These are phyloP conservation scores for Whitmania pigra DNA, from an alignment of 1,140 invertebrate genomes.

Conservation along the genomic window DNA sequence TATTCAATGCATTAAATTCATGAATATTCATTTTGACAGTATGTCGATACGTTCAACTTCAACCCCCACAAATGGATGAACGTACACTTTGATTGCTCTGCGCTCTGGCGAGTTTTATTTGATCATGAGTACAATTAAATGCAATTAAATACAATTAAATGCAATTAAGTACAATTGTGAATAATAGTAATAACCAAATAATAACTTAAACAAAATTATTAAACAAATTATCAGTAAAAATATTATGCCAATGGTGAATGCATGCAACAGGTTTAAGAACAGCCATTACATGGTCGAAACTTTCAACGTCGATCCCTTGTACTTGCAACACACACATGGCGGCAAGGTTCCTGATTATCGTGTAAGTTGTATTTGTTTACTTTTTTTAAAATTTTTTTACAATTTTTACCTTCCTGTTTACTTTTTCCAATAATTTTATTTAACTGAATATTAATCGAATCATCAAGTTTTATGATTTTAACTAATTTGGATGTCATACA, in stretches of 20 bases:
- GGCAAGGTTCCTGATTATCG: conserved; percentile 45
- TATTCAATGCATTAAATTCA: not conserved
- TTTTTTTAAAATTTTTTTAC: not conserved
- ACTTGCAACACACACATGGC: conserved; percentile 48
- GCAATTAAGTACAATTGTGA: not conserved
- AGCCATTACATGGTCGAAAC: conserved; percentile 49
- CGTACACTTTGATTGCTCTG: conserved; percentile 48
- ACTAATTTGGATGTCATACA: too few relatives aligned
- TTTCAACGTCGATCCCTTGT: conserved; percentile 90
- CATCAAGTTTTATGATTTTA: too few relatives aligned
- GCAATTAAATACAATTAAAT: conserved; percentile 20
- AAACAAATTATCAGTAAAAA: too few relatives aligned
- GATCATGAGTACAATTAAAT: not conserved
- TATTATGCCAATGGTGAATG: not conserved
- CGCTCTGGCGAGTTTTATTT: conserved; percentile 40
- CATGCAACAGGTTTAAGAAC: conserved; percentile 47
- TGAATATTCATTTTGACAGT: conserved; percentile 27
- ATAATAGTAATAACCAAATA: too few relatives aligned
- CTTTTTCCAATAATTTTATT: not conserved
- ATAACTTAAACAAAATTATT: too few relatives aligned
- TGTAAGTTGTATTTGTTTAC: conserved; percentile 35
- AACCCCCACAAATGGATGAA: conserved; percentile 48
- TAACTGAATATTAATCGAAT: not conserved
- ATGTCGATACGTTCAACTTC: conserved; percentile 46
- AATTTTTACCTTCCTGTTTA: not conserved